Evolutionary conservation across 2,113 vertebrate genomes (phyloP).

Genomic region (Centrocercus urophasianus): DNA sequence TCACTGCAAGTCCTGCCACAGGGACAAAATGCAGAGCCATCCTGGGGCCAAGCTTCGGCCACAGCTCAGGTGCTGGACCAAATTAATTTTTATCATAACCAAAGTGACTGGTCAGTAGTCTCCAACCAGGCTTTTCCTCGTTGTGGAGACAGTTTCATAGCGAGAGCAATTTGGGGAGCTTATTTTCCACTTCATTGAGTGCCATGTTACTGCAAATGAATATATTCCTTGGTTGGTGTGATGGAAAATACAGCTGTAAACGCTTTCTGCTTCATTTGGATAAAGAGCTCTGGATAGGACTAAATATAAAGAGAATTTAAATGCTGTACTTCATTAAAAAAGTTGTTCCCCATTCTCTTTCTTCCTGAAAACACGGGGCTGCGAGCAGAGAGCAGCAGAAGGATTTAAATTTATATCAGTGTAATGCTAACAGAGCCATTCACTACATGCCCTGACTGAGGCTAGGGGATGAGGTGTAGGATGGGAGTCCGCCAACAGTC

Average conservation of each 20-base stretch:
- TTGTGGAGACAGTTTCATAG: slow-evolving; percentile 76
- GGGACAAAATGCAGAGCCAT: not conserved
- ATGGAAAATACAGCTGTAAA: slow-evolving; percentile 84
- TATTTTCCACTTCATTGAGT: slow-evolving; percentile 84
- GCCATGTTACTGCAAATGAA: slow-evolving; percentile 82
- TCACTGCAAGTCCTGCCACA: not conserved
- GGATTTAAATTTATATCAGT: slow-evolving; percentile 23
- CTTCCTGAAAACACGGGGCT: slow-evolving; percentile 49
- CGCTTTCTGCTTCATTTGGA: slow-evolving; percentile 86
- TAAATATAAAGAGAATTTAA: slow-evolving; percentile 81
- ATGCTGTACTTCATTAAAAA: slow-evolving; percentile 79
- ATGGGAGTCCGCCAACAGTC: not conserved
- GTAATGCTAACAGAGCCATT: not conserved
- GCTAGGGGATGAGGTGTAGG: not conserved
- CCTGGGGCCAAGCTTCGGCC: not conserved
- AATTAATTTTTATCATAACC: slow-evolving; percentile 74
- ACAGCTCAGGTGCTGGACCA: slow-evolving; percentile 27
- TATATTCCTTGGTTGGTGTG: slow-evolving; percentile 78
- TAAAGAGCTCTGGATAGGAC: slow-evolving; percentile 80
- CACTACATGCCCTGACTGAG: not conserved
- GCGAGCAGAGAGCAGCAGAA: not conserved
- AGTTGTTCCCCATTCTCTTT: slow-evolving; percentile 75
- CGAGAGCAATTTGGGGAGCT: slow-evolving; percentile 80
- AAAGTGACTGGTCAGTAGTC: slow-evolving; percentile 73
- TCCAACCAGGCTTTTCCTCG: slow-evolving; percentile 73